Evolutionary conservation across 2,888 invertebrate species (phyloP).

Genomic region (Drosophila borborema): DNA sequence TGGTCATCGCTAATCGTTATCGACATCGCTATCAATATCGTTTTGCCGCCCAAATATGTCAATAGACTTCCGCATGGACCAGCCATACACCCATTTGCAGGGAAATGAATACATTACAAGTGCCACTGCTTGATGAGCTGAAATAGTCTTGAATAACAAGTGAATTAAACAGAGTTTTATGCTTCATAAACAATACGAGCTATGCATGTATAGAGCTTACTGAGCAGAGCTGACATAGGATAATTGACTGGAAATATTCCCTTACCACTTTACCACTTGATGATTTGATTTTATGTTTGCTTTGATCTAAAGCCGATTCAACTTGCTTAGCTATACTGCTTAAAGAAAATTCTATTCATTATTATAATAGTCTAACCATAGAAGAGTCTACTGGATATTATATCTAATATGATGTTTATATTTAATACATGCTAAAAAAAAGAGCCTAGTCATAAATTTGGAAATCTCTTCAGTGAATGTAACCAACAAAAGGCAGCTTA

Average conservation of each 20-base stretch:
- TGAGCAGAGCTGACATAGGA: too few relatives aligned
- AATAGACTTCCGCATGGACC: constrained; percentile 13
- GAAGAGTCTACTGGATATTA: background rate
- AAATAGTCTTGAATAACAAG: constrained; percentile 12
- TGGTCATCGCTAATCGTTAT: constrained; percentile 22
- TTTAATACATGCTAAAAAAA: background rate
- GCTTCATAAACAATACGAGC: background rate
- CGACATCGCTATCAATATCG: constrained; percentile 8
- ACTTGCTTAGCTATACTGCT: too few relatives aligned
- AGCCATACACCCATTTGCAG: constrained; percentile 23
- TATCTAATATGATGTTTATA: background rate
- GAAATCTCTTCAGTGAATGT: background rate
- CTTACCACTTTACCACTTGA: background rate
- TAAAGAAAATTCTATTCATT: background rate
- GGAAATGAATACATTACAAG: constrained; percentile 38
- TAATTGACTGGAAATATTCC: background rate
- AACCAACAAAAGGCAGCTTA: background rate
- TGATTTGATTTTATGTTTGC: background rate
- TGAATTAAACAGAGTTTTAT: constrained; percentile 6
- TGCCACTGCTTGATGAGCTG: constrained; percentile 17
- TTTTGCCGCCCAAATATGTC: constrained; percentile 8
- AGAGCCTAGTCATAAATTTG: background rate
- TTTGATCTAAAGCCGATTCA: constrained; percentile 4
- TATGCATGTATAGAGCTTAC: background rate
- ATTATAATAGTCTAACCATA: background rate